Conservation (phyloP, 2,888 invertebrate genomes). For the Geotrupes spiniger region DNA sequence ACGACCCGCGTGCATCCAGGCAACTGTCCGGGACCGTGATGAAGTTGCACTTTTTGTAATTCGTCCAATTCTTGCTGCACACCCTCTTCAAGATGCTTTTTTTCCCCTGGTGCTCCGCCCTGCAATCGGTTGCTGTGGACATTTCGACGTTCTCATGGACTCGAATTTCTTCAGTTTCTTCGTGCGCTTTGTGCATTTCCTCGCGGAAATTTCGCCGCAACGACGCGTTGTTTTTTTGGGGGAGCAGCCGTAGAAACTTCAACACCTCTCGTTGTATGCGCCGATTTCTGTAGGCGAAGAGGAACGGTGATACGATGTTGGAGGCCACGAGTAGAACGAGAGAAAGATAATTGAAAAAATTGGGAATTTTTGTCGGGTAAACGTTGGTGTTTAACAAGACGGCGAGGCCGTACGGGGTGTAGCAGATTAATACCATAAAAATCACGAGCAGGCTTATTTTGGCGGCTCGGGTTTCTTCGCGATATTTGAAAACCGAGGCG, state of each 20-base stretch:
- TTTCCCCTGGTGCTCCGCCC: slow-evolving; percentile 39
- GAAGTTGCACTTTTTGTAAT: slow-evolving; percentile 39
- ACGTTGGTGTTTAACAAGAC: slow-evolving; percentile 41
- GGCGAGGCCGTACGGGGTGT: slow-evolving; percentile 50
- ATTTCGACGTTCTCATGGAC: slow-evolving; percentile 45
- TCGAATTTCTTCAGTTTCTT: slow-evolving; percentile 14
- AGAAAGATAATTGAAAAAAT: slow-evolving; percentile 53
- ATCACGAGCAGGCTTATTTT: slow-evolving; percentile 79
- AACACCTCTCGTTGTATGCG: slow-evolving; percentile 60
- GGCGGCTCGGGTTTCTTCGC: slow-evolving; percentile 87
- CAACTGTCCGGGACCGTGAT: slow-evolving; percentile 48
- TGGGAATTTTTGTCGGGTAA: slow-evolving; percentile 5
- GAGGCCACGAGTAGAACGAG: slow-evolving; percentile 61
- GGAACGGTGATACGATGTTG: slow-evolving; percentile 66
- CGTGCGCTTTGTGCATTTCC: slow-evolving; percentile 4
- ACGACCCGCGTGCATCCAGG: slow-evolving; percentile 46
- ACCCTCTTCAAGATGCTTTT: slow-evolving; percentile 48
- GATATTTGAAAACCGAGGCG: slow-evolving; percentile 77
- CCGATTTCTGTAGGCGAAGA: slow-evolving; percentile 74
- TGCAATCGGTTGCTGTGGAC: slow-evolving; percentile 34
- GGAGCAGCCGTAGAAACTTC: slow-evolving; percentile 49
- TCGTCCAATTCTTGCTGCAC: slow-evolving; percentile 37
- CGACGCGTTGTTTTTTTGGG: slow-evolving; percentile 4
- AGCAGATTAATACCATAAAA: slow-evolving; percentile 61
- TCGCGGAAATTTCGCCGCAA: background rate